Base-by-base conservation (phyloP, 1,140 invertebrate genomes). In the Danaus plexippus region DNA sequence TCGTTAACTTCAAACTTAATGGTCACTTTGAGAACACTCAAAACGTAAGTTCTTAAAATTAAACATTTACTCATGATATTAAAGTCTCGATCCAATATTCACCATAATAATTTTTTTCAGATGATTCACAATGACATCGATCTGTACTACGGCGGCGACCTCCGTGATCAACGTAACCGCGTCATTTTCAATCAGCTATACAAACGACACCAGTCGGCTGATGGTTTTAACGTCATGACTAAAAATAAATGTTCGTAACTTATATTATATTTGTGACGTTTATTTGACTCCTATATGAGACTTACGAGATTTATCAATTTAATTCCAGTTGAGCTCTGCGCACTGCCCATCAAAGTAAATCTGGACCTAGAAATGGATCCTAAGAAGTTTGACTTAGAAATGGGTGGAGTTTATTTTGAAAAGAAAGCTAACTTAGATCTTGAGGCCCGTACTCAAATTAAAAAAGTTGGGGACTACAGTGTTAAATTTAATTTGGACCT, bases 71-170 rank as follows among this genome's bases (percentile, higher is more conserved):
- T 3, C 22, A 32, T 11, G 42, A 15, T 43, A 11, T 44, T 43
- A 42, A 52, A 52, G 1, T 1, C 11, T 52, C 32, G 3, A 47
- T 3, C 2, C 2, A 11, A 47, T 9, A 11, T 47, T 47, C 13
- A 9, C 10, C n/a, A 13, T 47, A 13, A 13, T 47, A n/a, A 57
- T 11, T 57, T 51, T 50, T 59, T 69, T 57, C 58, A 89, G 86
- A 53, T 83, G n/a, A 55, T 80, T 41, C 87, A 89, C 43, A 90
- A 89, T 43, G 82, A 88, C 46, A 66, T 93, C 1, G 79, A 89
- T 10, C 61, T 94, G 6, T 78, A 89, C 13, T 91, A 93, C 67
- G 92, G 92, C 9, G 69, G 83, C 0, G 91, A 93, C 73, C 80
- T 90, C 8, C 88, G 88, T 9, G 90, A 89, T 9, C 83, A 89